Base-by-base conservation (phyloP, 1,140 invertebrate species). In the Aplysia californica region DNA sequence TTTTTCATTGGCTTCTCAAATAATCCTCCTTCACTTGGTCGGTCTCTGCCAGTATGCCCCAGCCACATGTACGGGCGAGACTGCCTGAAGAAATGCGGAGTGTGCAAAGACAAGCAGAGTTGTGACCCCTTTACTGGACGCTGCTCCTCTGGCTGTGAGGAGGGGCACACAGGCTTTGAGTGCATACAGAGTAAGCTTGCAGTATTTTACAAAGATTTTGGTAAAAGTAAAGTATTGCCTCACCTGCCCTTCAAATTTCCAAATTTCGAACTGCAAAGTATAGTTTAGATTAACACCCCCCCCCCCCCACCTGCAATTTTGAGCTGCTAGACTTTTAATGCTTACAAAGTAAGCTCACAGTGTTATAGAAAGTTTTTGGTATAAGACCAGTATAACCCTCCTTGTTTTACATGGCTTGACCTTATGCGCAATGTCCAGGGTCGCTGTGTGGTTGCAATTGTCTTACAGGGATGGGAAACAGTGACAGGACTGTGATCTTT, bases 61-160 rank as follows among this genome's bases (percentile, higher is more conserved):
- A 29, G 29, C 20, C 59, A 69, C 21, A 69, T 23, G 39, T 84
- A 79, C 74, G 82, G 82, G 23, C 59, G 71, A 55, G 65, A 77
- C 58, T 84, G 82, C 68, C 38, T 26, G 0, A 18, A 74, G 6
- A 39, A 26, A 20, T 83, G 82, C 77, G 80, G 82, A 0, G 26
- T 41, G 2, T 81, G 80, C 71, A 80, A 77, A 44, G 31, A 74
- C 21, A 76, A 79, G 50, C 39, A 38, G 15, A 78, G 59, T 21
- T 84, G 83, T 79, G 68, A 80, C 64, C 78, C 77, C 29, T 68
- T 66, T 2, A 76, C 76, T 35, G 83, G 83, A 26, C 23, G 33
- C 29, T 84, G 80, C 61, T 26, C 36, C 2, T 36, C 35, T 26
- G 80, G 81, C 29, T 84, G 83, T 77, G 29, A 44, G 1, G 72